Base-by-base conservation (phyloP, 2,113 vertebrate genomes). In the Melozone crissalis region DNA sequence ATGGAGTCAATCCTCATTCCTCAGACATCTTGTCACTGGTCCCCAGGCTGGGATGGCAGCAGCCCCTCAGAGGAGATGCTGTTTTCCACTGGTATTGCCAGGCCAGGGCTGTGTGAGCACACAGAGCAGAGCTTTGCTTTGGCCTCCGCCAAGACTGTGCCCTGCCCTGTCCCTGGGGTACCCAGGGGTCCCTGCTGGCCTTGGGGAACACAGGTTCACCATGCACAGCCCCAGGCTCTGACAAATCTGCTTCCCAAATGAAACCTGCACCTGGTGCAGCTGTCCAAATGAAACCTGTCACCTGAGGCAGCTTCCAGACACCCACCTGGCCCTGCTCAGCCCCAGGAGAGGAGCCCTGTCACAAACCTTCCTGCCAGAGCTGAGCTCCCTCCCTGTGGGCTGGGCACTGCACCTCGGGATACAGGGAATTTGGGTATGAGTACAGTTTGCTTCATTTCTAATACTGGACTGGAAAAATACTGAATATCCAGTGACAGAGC, bases 301-400 rank as follows among this genome's bases (percentile, higher is more conserved):
- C 37, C 37, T 37, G 37, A 37, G 10, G 3, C 31, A 51, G 14
- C 19, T 78, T 58, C 23, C 37, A 54, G 9, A 46, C 7, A 77
- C 7, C 10, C 28, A 5, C 26, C 8, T 1, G 21, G 52, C 44
- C 26, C 5, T 8, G 9, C 83, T 44, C 2, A 0, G 19, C 18
- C 28, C 35, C 16, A 2, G 15, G 26, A 51, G 43, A 31, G 35
- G 6, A 47, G 23, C 10, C 21, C 33, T 8, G 19, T 9, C 10
- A 7, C 30, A 31, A 55, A 43, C 39, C 4, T 10, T 19, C 24
- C 54, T 47, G 52, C 11, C 59, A 78, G 30, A 62, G 33, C 44
- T 15, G 9, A 87, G 82, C 24, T 69, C 57, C 73, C 37, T 55
- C 39, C 24, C 0, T 47, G 10, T 5, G 44, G 49, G 33, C 37